These are phyloP conservation scores for Pseudoatta argentina DNA, from an alignment of 1,140 invertebrate species.

Conservation along the genomic window DNA sequence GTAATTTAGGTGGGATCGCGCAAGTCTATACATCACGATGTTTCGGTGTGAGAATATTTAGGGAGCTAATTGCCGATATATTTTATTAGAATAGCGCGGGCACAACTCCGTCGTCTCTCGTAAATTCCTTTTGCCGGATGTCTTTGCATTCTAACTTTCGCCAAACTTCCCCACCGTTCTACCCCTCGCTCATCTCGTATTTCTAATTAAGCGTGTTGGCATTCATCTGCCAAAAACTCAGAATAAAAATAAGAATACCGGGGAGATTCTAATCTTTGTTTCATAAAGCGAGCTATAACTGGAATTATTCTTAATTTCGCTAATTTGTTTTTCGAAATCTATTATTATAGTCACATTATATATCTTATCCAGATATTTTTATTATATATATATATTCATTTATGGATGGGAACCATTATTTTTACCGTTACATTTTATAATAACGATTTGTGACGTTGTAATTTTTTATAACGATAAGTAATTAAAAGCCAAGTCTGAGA, in stretches of 20 bases:
- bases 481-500: too few species aligned
- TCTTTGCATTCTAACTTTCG: slow-evolving; percentile 82
- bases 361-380: not conserved
- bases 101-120: slow-evolving; percentile 77
- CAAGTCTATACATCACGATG: slow-evolving; percentile 83
- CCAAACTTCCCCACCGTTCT: slow-evolving; percentile 30
- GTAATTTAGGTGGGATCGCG: slow-evolving; percentile 83
- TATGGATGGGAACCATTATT: too few species aligned
- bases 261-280: slow-evolving; percentile 21
- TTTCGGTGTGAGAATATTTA: slow-evolving; percentile 85
- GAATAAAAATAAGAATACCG: slow-evolving; percentile 11
- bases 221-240: slow-evolving; percentile 68
- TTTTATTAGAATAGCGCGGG: slow-evolving; percentile 84
- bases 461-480: too few species aligned
- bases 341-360: not conserved
- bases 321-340: not conserved
- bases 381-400: not conserved
- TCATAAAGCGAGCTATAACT: slow-evolving; percentile 41
- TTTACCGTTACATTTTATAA: too few species aligned
- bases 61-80: slow-evolving; percentile 87
- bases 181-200: slow-evolving; percentile 62
- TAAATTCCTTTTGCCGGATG: slow-evolving; percentile 84
- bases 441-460: too few species aligned
- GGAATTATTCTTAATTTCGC: not conserved
- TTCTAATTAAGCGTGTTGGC: slow-evolving; percentile 82